Conservation (phyloP, 1,140 invertebrate species). For the Drosophila littoralis region DNA sequence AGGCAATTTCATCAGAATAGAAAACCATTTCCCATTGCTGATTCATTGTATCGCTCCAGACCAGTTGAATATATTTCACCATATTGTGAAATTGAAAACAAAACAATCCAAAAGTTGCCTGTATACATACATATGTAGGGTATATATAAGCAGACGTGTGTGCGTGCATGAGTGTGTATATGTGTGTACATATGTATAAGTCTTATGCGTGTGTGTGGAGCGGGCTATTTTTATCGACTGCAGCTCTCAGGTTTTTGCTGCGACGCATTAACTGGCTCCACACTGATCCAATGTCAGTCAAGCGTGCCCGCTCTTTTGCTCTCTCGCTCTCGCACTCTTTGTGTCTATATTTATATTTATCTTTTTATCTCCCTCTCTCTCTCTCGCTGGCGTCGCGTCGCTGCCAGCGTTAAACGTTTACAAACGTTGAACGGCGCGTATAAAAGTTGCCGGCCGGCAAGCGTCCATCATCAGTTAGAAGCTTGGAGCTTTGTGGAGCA, state of each 20-base stretch:
- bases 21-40: not conserved
- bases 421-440: conserved; percentile 46
- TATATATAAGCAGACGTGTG: too few relatives aligned
- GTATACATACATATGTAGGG: not conserved
- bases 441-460: conserved; percentile 73
- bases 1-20: conserved; percentile 12
- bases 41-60: not conserved
- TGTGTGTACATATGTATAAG: not conserved
- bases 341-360: not conserved
- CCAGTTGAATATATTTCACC: conserved; percentile 42
- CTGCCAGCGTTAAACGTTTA: conserved; percentile 37
- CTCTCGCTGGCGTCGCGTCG: not conserved
- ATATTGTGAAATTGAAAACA: conserved; percentile 37
- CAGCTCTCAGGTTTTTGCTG: conserved; percentile 31
- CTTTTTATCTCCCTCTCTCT: not conserved
- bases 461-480: conserved; percentile 47
- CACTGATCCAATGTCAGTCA: not conserved
- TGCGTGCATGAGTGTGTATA: not conserved
- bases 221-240: conserved; percentile 1
- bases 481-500: conserved; percentile 37
- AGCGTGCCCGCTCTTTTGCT: conserved; percentile 12
- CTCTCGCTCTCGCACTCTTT: not conserved
- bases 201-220: not conserved
- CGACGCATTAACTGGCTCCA: conserved; percentile 42
- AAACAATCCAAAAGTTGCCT: not conserved